Evolutionary conservation across 2,888 invertebrate species (phyloP).

Genomic region (Andricus curvator): DNA sequence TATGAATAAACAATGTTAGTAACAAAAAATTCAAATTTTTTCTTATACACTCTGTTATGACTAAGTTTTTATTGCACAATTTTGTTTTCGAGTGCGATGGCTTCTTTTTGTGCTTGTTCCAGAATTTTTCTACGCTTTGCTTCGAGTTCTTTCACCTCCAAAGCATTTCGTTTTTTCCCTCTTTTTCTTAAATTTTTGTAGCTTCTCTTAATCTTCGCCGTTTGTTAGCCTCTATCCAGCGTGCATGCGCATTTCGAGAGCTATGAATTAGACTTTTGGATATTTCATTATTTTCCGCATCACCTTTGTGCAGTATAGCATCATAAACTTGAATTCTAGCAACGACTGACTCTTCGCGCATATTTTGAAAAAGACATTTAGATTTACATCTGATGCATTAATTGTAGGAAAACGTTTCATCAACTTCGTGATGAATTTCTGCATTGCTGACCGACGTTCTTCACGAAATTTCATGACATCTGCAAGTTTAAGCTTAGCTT

Average conservation of each 20-base stretch:
- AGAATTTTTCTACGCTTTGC: neutral
- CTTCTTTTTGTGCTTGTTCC: neutral
- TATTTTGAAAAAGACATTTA: too few relatives aligned
- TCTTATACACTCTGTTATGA: too few relatives aligned
- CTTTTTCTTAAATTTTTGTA: neutral
- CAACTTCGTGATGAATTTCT: conserved; percentile 37
- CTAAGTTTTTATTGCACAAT: neutral
- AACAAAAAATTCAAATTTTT: too few relatives aligned
- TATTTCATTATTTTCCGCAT: conserved; percentile 46
- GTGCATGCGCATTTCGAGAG: conserved; percentile 49
- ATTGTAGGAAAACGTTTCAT: conserved; percentile 32
- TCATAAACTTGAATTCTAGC: conserved; percentile 53
- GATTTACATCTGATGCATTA: conserved; percentile 26
- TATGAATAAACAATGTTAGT: too few relatives aligned
- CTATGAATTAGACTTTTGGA: conserved; percentile 52
- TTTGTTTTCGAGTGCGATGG: neutral
- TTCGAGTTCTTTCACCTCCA: neutral
- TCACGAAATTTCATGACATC: conserved; percentile 41
- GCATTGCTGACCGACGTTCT: conserved; percentile 35
- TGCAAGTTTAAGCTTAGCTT: conserved; percentile 7
- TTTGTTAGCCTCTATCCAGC: conserved; percentile 43
- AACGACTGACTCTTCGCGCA: conserved; percentile 43
- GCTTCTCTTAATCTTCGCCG: neutral
- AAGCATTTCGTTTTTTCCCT: neutral
- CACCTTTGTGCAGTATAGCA: conserved; percentile 48